Evolutionary conservation across 2,888 invertebrate species (phyloP), one percentile per base, ranked within the genome.

Genomic region (Linnaemya tessellans): DNA sequence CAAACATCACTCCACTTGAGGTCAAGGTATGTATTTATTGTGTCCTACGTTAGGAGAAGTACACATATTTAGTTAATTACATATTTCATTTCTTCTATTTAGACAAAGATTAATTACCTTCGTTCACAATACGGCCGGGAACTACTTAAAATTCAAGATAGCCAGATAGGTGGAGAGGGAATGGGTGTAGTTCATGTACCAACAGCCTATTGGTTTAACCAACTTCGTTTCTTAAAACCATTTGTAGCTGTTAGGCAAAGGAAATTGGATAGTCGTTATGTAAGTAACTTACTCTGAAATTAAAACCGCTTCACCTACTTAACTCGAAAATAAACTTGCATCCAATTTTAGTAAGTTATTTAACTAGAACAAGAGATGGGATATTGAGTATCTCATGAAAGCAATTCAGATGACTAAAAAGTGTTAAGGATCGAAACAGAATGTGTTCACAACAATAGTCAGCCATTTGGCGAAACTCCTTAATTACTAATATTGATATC

Each of bases 51-150:
- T 46, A n/a, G 15, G 15, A 5, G 15, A 46, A 46, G 15, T 43
- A 43, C 3, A 43, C 43, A 46, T 2, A 13, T 3, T 46, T 46
- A 11, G 11, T 46, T 43, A 0, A n/a, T n/a, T 46, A 4, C 8
- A 10, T n/a, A n/a, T n/a, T n/a, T 54, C 22, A 2, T 54, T 22
- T 25, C 7, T 22, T 11, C 7, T 22, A 3, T 22, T 11, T 13
- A 54, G 22, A 54, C 54, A 25, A 56, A 56, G 15, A 30, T 56
- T 13, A 64, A 64, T 35, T 43, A 64, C n/a, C 64, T 64, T 22
- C 41, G 64, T 13, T 43, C 64, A 3, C 64, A 64, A 64, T 64
- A 64, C 5, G 20, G 15, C 20, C 3, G 43, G 3, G 43, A 64
- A 15, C 41, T 64, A 1, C 11, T 15, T n/a, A 43, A 43, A 22